Evolutionary conservation across 2,113 vertebrate species (phyloP).

Genomic region (Boulengeromyrus knoepffleri): DNA sequence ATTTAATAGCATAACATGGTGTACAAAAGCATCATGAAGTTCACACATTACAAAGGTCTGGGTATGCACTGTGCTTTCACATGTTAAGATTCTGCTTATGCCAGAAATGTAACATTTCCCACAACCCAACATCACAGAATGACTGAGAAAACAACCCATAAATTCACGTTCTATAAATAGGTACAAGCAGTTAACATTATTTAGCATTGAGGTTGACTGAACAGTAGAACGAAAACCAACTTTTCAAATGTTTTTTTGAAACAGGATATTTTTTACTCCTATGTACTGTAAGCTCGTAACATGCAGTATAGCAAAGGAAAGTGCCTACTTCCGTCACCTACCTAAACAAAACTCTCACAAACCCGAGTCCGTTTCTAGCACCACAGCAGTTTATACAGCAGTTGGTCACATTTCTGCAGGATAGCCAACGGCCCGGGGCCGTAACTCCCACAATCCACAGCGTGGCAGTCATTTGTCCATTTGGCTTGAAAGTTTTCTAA

Average conservation of each 20-base stretch:
- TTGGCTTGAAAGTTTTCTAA: slow-evolving; percentile 2
- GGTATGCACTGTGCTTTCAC: slow-evolving; percentile 48
- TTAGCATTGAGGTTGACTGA: slow-evolving; percentile 49
- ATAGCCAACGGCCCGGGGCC: neutral
- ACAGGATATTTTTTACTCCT: slow-evolving; percentile 31
- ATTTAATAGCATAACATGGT: slow-evolving; percentile 59
- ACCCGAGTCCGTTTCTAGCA: slow-evolving; percentile 14
- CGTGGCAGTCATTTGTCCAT: slow-evolving; percentile 10
- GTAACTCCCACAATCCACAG: neutral
- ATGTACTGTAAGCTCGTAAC: slow-evolving; percentile 18
- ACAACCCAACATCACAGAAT: slow-evolving; percentile 21
- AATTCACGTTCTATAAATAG: slow-evolving; percentile 44
- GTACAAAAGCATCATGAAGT: slow-evolving; percentile 55
- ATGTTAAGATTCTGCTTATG: slow-evolving; percentile 28
- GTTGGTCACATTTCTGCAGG: slow-evolving; percentile 13
- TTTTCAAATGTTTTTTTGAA: slow-evolving; percentile 8
- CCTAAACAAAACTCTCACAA: neutral
- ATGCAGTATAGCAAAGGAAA: neutral
- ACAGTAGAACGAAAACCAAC: slow-evolving; percentile 33
- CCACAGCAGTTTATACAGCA: slow-evolving; percentile 13
- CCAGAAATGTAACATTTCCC: slow-evolving; percentile 28
- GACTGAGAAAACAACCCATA: slow-evolving; percentile 17
- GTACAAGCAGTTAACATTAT: slow-evolving; percentile 55
- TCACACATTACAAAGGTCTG: slow-evolving; percentile 45
- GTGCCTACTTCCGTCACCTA: neutral